Evolutionary conservation across 2,113 vertebrate genomes (phyloP).

Genomic region (Chroicocephalus ridibundus): DNA sequence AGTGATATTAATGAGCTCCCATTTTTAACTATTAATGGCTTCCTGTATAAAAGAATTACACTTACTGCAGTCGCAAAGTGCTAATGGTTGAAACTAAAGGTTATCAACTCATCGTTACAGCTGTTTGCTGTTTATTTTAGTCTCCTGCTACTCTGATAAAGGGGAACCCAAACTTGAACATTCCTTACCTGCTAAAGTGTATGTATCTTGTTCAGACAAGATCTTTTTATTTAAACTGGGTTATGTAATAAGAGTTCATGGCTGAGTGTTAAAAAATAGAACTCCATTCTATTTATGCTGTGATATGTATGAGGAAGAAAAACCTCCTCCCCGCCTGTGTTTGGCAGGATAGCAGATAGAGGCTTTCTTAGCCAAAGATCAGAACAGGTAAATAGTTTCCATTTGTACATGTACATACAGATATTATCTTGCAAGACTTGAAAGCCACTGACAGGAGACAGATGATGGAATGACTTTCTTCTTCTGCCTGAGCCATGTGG

Average conservation of each 20-base stretch:
- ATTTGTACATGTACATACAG: not conserved
- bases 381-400: conserved; percentile 9
- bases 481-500: not conserved
- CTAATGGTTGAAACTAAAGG: not conserved
- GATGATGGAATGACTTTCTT: not conserved
- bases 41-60: not conserved
- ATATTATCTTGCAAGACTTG: not conserved
- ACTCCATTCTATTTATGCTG: not conserved
- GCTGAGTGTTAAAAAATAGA: not conserved
- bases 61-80: not conserved
- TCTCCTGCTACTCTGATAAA: not conserved
- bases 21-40: not conserved
- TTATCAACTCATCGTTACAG: not conserved
- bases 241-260: not conserved
- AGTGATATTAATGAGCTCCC: conserved; percentile 10
- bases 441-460: not conserved
- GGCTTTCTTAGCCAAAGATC: not conserved
- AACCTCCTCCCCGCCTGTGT: not conserved
- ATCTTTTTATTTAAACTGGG: not conserved
- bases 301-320: not conserved
- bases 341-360: not conserved
- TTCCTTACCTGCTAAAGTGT: not conserved
- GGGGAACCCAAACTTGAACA: not conserved
- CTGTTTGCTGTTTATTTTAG: not conserved
- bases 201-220: not conserved